Evolutionary conservation across 2,888 invertebrate species (phyloP).

Genomic region (Trachelus stipa): DNA sequence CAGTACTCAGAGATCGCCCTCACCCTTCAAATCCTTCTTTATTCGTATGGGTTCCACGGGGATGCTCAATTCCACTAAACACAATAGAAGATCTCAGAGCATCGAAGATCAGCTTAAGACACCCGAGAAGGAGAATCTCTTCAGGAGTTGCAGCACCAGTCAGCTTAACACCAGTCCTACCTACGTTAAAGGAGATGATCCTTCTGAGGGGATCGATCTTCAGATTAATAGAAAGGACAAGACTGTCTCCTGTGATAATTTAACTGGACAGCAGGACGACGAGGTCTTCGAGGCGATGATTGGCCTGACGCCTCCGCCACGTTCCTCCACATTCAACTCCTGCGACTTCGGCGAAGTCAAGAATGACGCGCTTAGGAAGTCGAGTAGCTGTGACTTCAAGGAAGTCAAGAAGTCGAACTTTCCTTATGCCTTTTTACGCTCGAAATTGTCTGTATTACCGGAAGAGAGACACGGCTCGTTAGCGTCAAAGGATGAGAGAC

Average conservation of each 20-base stretch:
- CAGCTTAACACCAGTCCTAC: conserved; percentile 74
- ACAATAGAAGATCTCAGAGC: conserved; percentile 64
- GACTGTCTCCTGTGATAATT: conserved; percentile 61
- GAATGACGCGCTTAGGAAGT: conserved; percentile 48
- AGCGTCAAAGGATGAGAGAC: conserved; percentile 66
- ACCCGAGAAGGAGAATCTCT: conserved; percentile 70
- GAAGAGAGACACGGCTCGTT: conserved; percentile 71
- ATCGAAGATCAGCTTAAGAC: conserved; percentile 66
- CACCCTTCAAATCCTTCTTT: conserved; percentile 79
- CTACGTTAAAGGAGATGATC: conserved; percentile 83
- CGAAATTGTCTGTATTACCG: conserved; percentile 80
- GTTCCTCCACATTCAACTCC: conserved; percentile 41
- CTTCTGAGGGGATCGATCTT: conserved; percentile 81
- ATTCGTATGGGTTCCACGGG: conserved; percentile 83
- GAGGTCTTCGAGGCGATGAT: conserved; percentile 19
- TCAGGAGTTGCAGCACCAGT: conserved; percentile 82
- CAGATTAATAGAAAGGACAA: conserved; percentile 63
- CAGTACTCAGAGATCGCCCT: conserved; percentile 71
- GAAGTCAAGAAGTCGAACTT: conserved; percentile 75
- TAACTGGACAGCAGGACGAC: conserved; percentile 39
- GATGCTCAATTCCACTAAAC: conserved; percentile 74
- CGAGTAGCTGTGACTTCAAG: conserved; percentile 61
- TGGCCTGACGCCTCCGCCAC: conserved; percentile 21
- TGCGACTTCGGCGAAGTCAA: conserved; percentile 51
- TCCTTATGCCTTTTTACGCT: conserved; percentile 82